Percentiles rank a stretch among this genome's conserved stretches.
phyloP scores from a whole-genome alignment of 2,113 vertebrate genomes.

The Nymphicus hollandicus region DNA sequence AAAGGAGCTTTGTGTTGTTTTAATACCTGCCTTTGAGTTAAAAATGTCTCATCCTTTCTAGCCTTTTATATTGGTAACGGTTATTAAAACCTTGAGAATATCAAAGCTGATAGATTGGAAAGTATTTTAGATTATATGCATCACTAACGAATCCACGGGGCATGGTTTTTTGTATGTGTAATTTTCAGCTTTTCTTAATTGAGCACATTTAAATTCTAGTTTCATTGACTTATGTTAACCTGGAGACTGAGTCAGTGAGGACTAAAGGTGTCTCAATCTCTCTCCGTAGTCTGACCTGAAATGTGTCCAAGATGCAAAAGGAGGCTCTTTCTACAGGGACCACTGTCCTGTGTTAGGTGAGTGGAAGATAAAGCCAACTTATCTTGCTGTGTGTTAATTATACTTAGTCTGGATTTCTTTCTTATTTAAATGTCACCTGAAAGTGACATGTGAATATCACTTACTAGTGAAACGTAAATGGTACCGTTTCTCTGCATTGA shows the following conservation, averaged over 20 bases:
- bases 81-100: neutral
- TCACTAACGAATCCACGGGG: neutral
- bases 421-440: neutral
- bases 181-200: neutral
- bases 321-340: slow-evolving; percentile 99
- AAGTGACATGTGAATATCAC: neutral
- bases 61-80: neutral
- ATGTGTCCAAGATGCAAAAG: slow-evolving; percentile 99
- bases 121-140: neutral
- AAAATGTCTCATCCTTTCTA: neutral
- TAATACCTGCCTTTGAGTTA: neutral
- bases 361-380: slow-evolving; percentile 53
- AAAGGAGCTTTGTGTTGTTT: neutral
- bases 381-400: neutral
- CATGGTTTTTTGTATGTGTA: neutral
- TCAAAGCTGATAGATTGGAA: neutral
- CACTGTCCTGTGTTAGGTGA: slow-evolving; percentile 98
- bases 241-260: neutral
- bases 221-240: neutral
- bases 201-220: neutral
- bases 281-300: slow-evolving; percentile 91
- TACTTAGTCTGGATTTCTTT: neutral
- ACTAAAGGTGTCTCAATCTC: slow-evolving; percentile 28
- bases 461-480: neutral
- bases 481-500: neutral